Evolutionary conservation across 2,113 vertebrate genomes (phyloP).

Genomic region (Barnardius zonarius): DNA sequence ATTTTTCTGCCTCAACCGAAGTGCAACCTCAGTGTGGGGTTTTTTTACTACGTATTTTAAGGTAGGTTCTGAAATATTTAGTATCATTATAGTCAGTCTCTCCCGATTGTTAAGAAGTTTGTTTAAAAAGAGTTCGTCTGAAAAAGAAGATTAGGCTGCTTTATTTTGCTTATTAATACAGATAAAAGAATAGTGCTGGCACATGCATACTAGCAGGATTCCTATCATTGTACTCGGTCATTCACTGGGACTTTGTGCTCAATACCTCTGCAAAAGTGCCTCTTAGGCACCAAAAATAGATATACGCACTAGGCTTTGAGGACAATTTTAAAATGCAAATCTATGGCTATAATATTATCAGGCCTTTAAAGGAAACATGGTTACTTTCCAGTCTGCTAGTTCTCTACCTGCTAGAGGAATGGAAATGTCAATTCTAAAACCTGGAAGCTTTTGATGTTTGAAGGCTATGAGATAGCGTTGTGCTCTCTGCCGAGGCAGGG

Average conservation of each 20-base stretch:
- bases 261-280: background rate
- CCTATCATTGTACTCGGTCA: background rate
- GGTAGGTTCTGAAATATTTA: background rate
- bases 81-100: background rate
- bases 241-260: background rate
- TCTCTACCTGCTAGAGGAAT: background rate
- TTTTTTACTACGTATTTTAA: background rate
- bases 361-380: background rate
- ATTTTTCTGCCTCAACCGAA: background rate
- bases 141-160: background rate
- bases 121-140: background rate
- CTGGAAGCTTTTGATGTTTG: background rate
- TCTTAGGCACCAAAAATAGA: background rate
- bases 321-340: background rate
- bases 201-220: background rate
- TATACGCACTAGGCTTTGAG: background rate
- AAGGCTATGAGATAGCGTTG: rapidly evolving
- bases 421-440: background rate
- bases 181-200: background rate
- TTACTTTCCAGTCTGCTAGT: background rate
- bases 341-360: background rate
- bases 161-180: background rate
- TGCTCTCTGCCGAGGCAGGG: background rate
- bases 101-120: background rate
- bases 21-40: background rate